Percentiles rank a stretch among this genome's conserved stretches.
Conservation (phyloP, 2,797 vertebrate genomes). For the Oceanodroma leucorhoa region DNA sequence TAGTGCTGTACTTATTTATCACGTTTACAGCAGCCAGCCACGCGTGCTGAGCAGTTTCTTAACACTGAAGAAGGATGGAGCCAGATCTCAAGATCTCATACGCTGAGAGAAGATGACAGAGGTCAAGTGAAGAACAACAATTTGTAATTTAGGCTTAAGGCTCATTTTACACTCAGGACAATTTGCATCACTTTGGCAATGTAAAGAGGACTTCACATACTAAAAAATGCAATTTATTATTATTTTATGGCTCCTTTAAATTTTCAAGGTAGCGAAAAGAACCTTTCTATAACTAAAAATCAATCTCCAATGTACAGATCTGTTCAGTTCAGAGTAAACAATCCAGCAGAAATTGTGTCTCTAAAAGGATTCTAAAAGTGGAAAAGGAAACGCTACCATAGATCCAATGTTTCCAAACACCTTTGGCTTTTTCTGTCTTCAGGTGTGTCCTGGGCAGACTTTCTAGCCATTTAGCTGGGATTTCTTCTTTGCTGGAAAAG, state of each 20-base stretch:
- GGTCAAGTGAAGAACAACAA: background rate
- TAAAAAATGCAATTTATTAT: background rate
- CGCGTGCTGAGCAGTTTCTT: background rate
- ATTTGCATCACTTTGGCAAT: background rate
- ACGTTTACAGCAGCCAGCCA: background rate
- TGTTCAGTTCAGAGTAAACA: background rate
- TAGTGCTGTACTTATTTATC: background rate
- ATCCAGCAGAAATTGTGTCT: background rate
- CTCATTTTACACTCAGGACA: background rate
- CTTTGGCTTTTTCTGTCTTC: slow-evolving; percentile 1
- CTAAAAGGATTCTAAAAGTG: background rate
- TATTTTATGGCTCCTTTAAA: background rate
- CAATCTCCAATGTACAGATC: background rate
- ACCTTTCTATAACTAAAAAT: background rate
- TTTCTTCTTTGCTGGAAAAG: background rate
- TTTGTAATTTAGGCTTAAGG: background rate
- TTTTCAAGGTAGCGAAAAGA: background rate
- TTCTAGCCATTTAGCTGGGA: background rate
- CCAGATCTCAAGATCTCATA: background rate
- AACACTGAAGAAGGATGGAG: background rate
- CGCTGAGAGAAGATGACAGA: background rate
- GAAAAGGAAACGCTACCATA: background rate
- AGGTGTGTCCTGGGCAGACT: background rate
- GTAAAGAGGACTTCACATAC: background rate
- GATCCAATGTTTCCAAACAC: background rate